A percentile compares a stretch with the other conserved stretches of the same genome.
Conservation (phyloP, 2,797 vertebrate species). For the Aythya fuligula region DNA sequence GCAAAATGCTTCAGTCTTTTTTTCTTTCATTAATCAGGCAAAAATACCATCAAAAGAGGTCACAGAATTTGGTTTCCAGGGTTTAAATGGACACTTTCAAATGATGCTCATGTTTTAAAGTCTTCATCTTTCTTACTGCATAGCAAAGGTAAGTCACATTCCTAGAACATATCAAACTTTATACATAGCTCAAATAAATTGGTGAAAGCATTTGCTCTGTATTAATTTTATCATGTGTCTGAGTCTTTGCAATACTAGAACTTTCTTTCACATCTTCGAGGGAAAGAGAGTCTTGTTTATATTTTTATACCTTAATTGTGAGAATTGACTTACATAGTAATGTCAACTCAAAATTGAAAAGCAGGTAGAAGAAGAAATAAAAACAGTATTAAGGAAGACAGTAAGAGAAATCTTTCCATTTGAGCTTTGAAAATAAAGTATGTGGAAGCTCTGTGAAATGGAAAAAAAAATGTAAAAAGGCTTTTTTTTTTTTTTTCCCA, state of each 20-base stretch:
- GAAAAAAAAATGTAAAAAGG: not conserved
- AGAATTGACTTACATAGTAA: not conserved
- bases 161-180: not conserved
- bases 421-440: not conserved
- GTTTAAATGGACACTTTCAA: constrained; percentile 22
- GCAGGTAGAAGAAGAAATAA: not conserved
- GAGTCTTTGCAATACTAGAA: not conserved
- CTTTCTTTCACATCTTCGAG: not conserved
- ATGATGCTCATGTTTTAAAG: not conserved
- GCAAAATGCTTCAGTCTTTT: constrained; percentile 15
- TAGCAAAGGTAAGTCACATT: not conserved
- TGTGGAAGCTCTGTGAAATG: not conserved
- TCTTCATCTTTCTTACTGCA: not conserved
- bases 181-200: not conserved
- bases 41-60: constrained; percentile 10
- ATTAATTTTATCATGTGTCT: not conserved
- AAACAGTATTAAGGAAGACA: not conserved
- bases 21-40: constrained; percentile 20
- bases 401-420: not conserved
- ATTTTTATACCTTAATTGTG: not conserved
- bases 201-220: not conserved
- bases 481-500: fast-evolving
- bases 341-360: not conserved
- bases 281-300: not conserved
- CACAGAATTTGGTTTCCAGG: constrained; percentile 3